A percentile compares a stretch with the other conserved stretches of the same genome.
Conservation (phyloP, 2,888 invertebrate species). For the Microdon myrmicae region DNA sequence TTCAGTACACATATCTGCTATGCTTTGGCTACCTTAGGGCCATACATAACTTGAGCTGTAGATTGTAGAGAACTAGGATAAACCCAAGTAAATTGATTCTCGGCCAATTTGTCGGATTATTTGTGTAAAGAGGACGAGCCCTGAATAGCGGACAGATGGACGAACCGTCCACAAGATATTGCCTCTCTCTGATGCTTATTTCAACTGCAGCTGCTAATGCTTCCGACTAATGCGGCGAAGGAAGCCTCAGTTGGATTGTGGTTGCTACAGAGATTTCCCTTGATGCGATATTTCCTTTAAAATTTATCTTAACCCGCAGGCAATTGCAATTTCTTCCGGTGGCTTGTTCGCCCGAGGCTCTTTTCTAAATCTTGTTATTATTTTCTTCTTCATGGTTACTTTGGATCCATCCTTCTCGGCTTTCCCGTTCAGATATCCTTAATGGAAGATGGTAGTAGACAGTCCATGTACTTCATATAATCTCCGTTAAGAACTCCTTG, state of each 20-base stretch:
- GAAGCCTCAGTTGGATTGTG: conserved; percentile 12
- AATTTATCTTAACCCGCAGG: conserved; percentile 27
- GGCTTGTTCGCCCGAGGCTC: background rate
- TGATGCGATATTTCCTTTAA: conserved; percentile 36
- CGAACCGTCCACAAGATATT: conserved; percentile 9
- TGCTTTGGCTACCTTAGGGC: conserved; percentile 11
- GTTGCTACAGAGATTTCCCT: conserved; percentile 34
- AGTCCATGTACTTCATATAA: no score
- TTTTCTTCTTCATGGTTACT: conserved; percentile 20
- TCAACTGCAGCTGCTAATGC: conserved; percentile 1
- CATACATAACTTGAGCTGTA: conserved; percentile 4
- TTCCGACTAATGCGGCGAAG: background rate
- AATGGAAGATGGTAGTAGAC: no score
- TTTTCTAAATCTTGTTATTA: conserved; percentile 5
- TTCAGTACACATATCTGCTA: background rate
- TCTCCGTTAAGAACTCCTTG: no score
- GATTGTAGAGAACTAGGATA: conserved; percentile 1
- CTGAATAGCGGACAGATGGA: conserved; percentile 40
- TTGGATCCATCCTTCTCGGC: conserved; percentile 9
- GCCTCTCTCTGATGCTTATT: conserved; percentile 2
- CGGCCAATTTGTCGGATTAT: conserved; percentile 62
- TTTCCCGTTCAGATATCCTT: no score
- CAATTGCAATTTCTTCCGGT: conserved; percentile 41
- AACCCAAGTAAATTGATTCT: conserved; percentile 59
- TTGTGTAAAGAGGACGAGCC: conserved; percentile 43